Conservation (phyloP, 1,140 invertebrate species). For the Drosophila ogumai region DNA sequence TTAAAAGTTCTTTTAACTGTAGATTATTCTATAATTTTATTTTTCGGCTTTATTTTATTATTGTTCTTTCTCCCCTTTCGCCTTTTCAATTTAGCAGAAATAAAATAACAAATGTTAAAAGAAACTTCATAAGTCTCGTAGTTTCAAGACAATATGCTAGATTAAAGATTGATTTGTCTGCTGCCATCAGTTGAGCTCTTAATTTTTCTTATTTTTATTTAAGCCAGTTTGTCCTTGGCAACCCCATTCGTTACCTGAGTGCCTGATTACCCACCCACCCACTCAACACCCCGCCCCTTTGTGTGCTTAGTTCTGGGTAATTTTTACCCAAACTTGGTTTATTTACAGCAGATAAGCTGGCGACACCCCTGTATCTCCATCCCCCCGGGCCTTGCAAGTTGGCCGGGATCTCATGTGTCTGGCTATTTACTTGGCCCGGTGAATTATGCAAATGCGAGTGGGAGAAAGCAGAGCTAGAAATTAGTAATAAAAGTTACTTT, state of each 20-base stretch:
- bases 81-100: too few species aligned
- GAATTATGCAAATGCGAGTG: conserved; percentile 70
- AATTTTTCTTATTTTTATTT: neutral
- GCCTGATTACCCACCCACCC: neutral
- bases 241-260: conserved; percentile 20
- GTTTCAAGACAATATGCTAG: too few species aligned
- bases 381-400: conserved; percentile 16
- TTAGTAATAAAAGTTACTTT: conserved; percentile 58
- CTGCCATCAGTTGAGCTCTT: conserved; percentile 4
- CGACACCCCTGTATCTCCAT: neutral
- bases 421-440: conserved; percentile 49
- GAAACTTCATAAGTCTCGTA: too few species aligned
- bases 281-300: neutral
- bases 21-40: too few species aligned
- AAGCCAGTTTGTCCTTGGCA: neutral
- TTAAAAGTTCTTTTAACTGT: too few species aligned
- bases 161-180: conserved; percentile 21
- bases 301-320: neutral
- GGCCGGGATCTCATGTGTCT: conserved; percentile 39
- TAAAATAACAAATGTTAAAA: too few species aligned
- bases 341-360: conserved; percentile 31
- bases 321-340: conserved; percentile 16
- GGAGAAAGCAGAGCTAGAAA: conserved; percentile 45
- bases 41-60: too few species aligned
- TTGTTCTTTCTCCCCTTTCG: too few species aligned